phyloP scores from a whole-genome alignment of 2,797 vertebrate genomes.

The Furcifer pardalis region DNA sequence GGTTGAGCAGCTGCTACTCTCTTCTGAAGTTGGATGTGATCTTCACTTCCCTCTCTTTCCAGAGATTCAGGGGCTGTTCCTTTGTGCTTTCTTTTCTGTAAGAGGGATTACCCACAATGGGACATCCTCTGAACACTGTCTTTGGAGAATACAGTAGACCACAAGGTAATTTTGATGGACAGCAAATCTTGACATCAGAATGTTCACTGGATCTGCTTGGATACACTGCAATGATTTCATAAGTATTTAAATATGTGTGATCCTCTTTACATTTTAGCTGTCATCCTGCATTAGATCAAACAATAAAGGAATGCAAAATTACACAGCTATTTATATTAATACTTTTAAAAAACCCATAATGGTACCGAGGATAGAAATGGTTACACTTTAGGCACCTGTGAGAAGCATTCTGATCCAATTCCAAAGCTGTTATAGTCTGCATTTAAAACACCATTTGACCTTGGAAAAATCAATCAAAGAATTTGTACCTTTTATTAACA shows the following conservation, averaged over 20 bases:
- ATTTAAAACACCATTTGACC: conserved; percentile 7
- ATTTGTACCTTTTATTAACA: neutral
- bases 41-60: conserved; percentile 26
- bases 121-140: neutral
- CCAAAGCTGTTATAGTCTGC: neutral
- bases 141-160: conserved; percentile 28
- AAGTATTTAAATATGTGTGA: conserved; percentile 60
- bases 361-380: neutral
- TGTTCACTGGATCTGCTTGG: conserved; percentile 43
- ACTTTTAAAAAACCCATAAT: neutral
- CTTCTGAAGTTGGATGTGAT: conserved; percentile 21
- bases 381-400: conserved; percentile 3
- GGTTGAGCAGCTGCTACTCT: rapidly evolving
- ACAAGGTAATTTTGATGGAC: conserved; percentile 53
- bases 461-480: conserved; percentile 19
- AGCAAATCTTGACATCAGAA: conserved; percentile 43
- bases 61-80: neutral
- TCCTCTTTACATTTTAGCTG: conserved; percentile 53
- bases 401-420: neutral
- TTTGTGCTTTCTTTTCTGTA: conserved; percentile 28
- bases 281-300: conserved; percentile 47
- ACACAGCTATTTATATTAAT: conserved; percentile 26
- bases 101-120: neutral
- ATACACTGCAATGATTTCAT: conserved; percentile 50
- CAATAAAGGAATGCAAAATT: conserved; percentile 28